These are phyloP conservation scores for Laupala kohalensis DNA, from an alignment of 1,140 invertebrate species.

Conservation along the genomic window DNA sequence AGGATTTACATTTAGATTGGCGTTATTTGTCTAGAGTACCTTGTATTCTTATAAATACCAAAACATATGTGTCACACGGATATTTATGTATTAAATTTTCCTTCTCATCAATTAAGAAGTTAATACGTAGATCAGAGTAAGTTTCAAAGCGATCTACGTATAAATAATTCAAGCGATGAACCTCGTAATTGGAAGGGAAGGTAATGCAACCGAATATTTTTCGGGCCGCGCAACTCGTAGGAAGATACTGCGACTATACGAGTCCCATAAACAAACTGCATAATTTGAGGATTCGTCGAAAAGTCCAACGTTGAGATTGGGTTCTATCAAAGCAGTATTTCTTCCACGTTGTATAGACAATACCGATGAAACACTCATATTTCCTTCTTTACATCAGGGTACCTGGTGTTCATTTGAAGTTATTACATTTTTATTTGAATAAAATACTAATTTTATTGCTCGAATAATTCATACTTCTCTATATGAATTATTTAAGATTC, in stretches of 20 bases:
- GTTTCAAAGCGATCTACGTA: not conserved
- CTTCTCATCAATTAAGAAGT: too few relatives aligned
- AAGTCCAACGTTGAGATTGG: not conserved
- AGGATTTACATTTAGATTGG: too few relatives aligned
- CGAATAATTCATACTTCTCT: not conserved
- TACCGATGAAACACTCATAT: not conserved
- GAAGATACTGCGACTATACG: not conserved
- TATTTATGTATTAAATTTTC: too few relatives aligned
- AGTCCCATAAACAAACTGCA: not conserved
- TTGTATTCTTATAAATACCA: too few relatives aligned
- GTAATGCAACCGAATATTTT: not conserved
- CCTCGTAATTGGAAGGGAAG: not conserved
- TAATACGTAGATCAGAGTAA: not conserved
- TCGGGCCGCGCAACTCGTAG: not conserved
- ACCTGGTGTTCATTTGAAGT: not conserved
- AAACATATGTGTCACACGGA: too few relatives aligned
- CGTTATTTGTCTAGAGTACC: too few relatives aligned
- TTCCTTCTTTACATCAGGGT: not conserved
- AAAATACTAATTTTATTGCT: not conserved
- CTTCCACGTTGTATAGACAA: not conserved
- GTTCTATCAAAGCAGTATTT: not conserved
- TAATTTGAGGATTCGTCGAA: not conserved
- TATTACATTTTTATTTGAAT: not conserved
- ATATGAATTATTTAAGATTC: not conserved
- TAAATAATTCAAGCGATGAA: not conserved